phyloP scores from a whole-genome alignment of 2,797 vertebrate species.

The Alfaro cultratus region DNA sequence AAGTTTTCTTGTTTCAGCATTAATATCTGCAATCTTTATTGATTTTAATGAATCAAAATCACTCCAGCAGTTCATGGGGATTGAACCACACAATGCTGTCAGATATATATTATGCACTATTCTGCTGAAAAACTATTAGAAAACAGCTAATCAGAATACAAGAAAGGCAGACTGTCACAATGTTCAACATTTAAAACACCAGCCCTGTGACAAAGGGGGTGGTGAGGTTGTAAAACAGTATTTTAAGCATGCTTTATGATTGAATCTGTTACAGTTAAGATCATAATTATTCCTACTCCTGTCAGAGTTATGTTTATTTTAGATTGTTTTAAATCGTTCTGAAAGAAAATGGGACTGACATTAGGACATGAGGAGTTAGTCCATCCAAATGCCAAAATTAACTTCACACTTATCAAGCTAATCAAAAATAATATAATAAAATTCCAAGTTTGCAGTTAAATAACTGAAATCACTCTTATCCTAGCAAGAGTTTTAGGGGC shows the following conservation, averaged over 20 bases:
- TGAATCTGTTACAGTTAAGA: no score
- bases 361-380: neutral
- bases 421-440: neutral
- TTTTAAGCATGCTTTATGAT: neutral
- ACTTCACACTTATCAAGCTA: neutral
- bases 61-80: neutral
- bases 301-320: neutral
- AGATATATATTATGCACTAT: neutral
- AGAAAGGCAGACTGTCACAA: neutral
- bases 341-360: neutral
- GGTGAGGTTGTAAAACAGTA: neutral
- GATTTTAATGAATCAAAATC: neutral
- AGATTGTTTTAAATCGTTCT: neutral
- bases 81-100: no score
- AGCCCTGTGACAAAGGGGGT: neutral
- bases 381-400: neutral
- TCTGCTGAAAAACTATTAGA: neutral
- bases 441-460: neutral
- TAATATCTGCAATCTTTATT: neutral
- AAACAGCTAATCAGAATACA: neutral
- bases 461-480: neutral
- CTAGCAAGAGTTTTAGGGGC: neutral
- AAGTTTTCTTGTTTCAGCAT: neutral
- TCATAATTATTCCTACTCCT: no score
- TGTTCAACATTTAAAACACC: neutral